A percentile compares a stretch with the other conserved stretches of the same genome.
phyloP scores from a whole-genome alignment of 2,113 vertebrate genomes.

The Eclectus roratus region DNA sequence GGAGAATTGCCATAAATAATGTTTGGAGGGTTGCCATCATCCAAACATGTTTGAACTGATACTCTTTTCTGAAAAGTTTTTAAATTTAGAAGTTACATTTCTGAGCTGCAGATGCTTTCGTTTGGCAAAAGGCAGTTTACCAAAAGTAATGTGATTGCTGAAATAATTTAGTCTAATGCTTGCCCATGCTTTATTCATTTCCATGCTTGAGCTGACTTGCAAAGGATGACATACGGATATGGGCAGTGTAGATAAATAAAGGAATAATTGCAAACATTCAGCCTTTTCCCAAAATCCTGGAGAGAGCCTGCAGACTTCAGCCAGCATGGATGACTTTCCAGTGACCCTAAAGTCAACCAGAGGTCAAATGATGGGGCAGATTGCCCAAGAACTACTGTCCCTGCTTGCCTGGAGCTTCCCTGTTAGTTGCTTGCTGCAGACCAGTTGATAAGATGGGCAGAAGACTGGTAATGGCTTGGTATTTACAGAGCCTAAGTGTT shows the following conservation, averaged over 20 bases:
- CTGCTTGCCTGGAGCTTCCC: neutral
- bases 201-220: slow-evolving; percentile 20
- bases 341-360: neutral
- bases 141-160: neutral
- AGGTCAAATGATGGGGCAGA: neutral
- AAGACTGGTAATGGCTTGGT: slow-evolving; percentile 10
- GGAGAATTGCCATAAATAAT: neutral
- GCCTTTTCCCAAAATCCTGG: neutral
- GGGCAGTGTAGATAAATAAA: neutral
- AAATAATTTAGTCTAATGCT: slow-evolving; percentile 10
- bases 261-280: neutral
- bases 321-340: neutral
- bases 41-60: neutral
- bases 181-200: neutral
- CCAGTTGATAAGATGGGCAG: neutral
- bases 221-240: slow-evolving; percentile 7
- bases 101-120: neutral
- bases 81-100: neutral
- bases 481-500: slow-evolving; percentile 7
- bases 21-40: neutral
- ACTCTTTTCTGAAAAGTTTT: neutral
- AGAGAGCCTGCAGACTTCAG: neutral
- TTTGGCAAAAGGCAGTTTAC: slow-evolving; percentile 9
- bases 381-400: neutral
- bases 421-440: neutral